A percentile compares a stretch with the other conserved stretches of the same genome.
These are phyloP conservation scores for Loriculus beryllinus DNA, from an alignment of 2,797 vertebrate species.

Conservation along the genomic window DNA sequence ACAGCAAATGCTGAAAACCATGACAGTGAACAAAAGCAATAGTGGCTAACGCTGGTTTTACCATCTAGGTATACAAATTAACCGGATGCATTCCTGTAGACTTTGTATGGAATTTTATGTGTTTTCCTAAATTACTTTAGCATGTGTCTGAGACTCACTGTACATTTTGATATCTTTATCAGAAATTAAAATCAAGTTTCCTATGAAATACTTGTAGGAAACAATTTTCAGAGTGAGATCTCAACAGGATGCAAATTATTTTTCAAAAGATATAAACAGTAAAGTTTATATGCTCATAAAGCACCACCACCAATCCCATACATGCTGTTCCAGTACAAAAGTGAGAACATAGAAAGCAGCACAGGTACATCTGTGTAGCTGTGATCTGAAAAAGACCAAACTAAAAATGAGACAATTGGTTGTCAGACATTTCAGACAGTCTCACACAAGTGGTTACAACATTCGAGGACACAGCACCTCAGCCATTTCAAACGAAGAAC, in stretches of 20 bases:
- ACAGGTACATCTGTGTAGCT: neutral
- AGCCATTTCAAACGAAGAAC: neutral
- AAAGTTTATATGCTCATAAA: neutral
- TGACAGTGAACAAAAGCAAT: neutral
- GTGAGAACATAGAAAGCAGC: accelerated
- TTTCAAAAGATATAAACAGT: neutral
- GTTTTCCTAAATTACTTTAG: neutral
- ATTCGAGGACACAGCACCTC: neutral
- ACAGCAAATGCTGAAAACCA: neutral
- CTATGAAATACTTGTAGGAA: neutral
- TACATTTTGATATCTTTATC: neutral
- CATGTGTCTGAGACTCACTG: neutral
- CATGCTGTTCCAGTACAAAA: neutral
- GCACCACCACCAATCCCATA: neutral
- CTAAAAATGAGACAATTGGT: neutral
- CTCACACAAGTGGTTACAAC: neutral
- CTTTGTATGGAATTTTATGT: neutral
- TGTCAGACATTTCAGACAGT: neutral
- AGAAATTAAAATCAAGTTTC: neutral
- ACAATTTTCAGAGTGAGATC: neutral
- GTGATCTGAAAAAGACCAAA: neutral
- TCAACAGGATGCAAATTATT: neutral
- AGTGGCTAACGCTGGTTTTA: neutral
- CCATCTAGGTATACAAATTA: neutral
- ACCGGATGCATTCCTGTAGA: neutral